A percentile compares a stretch with the other conserved stretches of the same genome.
Conservation (phyloP, 2,113 vertebrate genomes). For the Anas platyrhynchos region DNA sequence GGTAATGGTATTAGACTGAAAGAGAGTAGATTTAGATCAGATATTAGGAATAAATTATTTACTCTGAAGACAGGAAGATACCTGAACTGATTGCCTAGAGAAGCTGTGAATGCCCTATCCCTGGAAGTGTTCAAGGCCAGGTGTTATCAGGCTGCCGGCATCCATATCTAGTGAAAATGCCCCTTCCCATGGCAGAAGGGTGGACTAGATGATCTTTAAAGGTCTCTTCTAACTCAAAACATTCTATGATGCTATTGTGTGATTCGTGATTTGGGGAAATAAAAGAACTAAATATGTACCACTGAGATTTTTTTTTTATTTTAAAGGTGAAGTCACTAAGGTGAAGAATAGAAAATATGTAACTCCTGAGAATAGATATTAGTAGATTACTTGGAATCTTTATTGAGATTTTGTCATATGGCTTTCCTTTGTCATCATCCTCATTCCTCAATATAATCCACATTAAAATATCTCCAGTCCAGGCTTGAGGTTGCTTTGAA, state of each 20-base stretch:
- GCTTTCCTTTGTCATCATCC: neutral
- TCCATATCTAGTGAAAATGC: neutral
- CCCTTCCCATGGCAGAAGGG: neutral
- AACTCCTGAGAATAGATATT: neutral
- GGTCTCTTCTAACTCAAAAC: neutral
- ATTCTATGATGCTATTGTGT: neutral
- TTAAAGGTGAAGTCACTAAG: neutral
- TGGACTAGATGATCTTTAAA: neutral
- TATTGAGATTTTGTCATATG: neutral
- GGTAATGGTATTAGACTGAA: neutral
- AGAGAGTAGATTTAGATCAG: neutral
- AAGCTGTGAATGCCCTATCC: neutral
- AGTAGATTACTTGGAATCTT: fast-evolving
- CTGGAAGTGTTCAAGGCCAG: neutral
- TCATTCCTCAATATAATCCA: neutral
- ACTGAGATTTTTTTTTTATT: neutral
- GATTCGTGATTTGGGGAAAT: neutral
- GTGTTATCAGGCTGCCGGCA: neutral
- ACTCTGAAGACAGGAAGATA: neutral
- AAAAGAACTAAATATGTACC: neutral
- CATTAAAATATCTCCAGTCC: neutral
- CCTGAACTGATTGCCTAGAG: neutral
- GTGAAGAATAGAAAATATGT: neutral
- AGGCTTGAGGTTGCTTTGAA: neutral
- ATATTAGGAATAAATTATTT: neutral